Percentiles rank a stretch among this genome's conserved stretches.
Evolutionary conservation across 2,797 vertebrate species (phyloP).

Genomic region (Sebastes wilsoni): DNA sequence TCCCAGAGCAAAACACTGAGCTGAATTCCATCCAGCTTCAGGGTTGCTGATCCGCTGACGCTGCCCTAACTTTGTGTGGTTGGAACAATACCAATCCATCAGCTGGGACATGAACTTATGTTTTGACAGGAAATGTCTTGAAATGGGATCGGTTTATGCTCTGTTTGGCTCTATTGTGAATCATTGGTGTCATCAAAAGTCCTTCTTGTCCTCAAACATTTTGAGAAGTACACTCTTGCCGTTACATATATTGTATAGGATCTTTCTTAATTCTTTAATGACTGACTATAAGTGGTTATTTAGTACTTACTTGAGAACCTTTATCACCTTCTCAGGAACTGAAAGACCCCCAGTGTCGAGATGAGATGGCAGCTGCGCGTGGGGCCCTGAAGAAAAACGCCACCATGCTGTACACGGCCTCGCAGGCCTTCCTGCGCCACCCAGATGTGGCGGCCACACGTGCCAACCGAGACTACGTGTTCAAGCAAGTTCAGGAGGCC

Average conservation of each 20-base stretch:
- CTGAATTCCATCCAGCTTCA: slow-evolving; percentile 33
- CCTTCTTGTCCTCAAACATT: background rate
- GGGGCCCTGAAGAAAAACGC: slow-evolving; percentile 98
- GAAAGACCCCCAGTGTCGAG: slow-evolving; percentile 97
- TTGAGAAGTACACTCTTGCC: background rate
- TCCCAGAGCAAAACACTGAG: slow-evolving; percentile 42
- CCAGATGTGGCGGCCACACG: slow-evolving; percentile 96
- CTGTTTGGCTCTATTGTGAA: background rate
- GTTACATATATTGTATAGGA: background rate
- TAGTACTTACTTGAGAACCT: background rate
- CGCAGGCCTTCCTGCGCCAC: slow-evolving; percentile 96
- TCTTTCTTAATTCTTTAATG: background rate
- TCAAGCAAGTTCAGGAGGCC: slow-evolving; percentile 99
- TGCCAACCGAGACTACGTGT: slow-evolving; percentile 98
- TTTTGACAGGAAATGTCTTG: background rate
- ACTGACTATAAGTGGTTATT: background rate
- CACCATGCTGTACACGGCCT: slow-evolving; percentile 98
- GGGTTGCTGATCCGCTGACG: slow-evolving; percentile 47
- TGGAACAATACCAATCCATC: slow-evolving; percentile 42
- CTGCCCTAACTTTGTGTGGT: slow-evolving; percentile 24
- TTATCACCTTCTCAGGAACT: slow-evolving; percentile 84
- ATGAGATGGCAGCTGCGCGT: slow-evolving; percentile 97
- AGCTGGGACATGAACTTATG: slow-evolving; percentile 2
- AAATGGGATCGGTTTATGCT: background rate
- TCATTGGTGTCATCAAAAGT: background rate